phyloP scores from a whole-genome alignment of 2,797 vertebrate species.

The Acrossocheilus fasciatus region DNA sequence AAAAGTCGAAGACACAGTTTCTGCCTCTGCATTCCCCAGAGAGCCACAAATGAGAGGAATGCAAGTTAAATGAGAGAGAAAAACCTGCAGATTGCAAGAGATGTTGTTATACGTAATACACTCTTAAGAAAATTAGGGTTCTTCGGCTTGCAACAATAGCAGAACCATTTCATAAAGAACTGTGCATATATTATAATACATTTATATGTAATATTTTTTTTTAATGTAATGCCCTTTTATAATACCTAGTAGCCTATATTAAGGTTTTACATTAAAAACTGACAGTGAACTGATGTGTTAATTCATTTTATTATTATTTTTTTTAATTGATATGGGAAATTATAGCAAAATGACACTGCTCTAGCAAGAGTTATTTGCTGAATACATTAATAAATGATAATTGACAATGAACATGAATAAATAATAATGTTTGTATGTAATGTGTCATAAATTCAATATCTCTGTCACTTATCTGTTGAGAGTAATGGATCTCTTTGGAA shows the following conservation, averaged over 20 bases:
- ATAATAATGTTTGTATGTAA: neutral
- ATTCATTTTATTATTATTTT: neutral
- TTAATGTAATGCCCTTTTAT: neutral
- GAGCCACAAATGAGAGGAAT: slow-evolving; percentile 38
- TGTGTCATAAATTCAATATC: neutral
- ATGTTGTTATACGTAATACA: slow-evolving; percentile 7
- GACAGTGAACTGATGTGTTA: neutral
- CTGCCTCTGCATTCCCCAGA: neutral
- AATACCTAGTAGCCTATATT: neutral
- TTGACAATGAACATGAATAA: neutral
- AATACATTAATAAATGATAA: neutral
- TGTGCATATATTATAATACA: neutral
- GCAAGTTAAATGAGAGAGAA: slow-evolving; percentile 32
- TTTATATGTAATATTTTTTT: neutral
- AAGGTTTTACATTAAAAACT: neutral
- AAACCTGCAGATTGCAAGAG: slow-evolving; percentile 8
- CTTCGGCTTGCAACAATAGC: neutral
- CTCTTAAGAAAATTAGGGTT: neutral
- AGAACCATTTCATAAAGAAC: neutral
- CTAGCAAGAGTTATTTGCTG: neutral
- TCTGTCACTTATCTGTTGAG: neutral
- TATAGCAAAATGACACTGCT: neutral
- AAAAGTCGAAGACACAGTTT: slow-evolving; percentile 32
- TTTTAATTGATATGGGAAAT: neutral
- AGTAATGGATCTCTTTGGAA: too few species aligned